Percentiles rank a stretch among this genome's conserved stretches.
phyloP scores from a whole-genome alignment of 2,888 invertebrate genomes.

The Polyommatus iphigenia region DNA sequence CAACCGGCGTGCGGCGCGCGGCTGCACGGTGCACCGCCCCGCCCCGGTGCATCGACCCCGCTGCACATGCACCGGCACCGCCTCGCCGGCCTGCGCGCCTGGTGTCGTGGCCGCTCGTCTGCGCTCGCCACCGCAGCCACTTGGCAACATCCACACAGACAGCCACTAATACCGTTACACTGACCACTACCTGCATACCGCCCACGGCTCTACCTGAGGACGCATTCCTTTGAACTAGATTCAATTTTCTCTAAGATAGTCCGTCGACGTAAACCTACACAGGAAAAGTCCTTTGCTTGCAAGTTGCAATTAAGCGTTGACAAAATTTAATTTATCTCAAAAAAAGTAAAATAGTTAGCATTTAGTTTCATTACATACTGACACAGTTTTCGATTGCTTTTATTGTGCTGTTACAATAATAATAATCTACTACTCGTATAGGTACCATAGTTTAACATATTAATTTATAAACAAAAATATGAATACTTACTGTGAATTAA shows the following conservation, averaged over 20 bases:
- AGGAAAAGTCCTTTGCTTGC: background rate
- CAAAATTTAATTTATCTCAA: too few relatives aligned
- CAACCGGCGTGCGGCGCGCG: background rate
- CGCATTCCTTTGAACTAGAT: background rate
- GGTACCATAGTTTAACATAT: too few relatives aligned
- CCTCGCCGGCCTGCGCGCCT: conserved; percentile 60
- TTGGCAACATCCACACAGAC: conserved; percentile 63
- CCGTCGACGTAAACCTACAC: background rate
- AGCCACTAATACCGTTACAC: conserved; percentile 42
- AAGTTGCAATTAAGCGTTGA: too few relatives aligned
- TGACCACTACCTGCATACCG: conserved; percentile 13
- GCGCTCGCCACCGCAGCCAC: conserved; percentile 66
- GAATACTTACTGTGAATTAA: too few relatives aligned
- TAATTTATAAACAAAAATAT: too few relatives aligned
- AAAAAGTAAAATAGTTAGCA: too few relatives aligned
- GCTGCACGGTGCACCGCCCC: conserved; percentile 17
- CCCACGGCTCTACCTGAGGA: background rate
- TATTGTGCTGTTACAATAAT: too few relatives aligned
- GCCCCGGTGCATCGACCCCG: conserved; percentile 30
- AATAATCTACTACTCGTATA: too few relatives aligned
- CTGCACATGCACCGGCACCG: conserved; percentile 48
- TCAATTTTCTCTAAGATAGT: background rate
- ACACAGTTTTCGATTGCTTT: too few relatives aligned
- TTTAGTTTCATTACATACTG: too few relatives aligned
- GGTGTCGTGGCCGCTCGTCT: conserved; percentile 62